Evolutionary conservation across 2,888 invertebrate genomes (phyloP).

Genomic region (Nomada lathburiana): DNA sequence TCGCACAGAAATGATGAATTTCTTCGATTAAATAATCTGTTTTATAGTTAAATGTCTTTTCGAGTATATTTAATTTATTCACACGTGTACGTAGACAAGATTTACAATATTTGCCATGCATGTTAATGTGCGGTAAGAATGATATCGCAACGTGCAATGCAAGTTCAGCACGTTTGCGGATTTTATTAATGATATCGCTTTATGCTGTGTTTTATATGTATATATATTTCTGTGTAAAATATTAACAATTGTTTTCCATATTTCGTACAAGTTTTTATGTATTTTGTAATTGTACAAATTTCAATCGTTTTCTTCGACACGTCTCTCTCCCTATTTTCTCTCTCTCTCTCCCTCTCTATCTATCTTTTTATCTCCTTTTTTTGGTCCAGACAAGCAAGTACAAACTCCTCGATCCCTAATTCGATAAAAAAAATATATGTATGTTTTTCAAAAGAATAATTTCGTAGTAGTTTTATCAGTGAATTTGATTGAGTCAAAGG

Average conservation of each 20-base stretch:
- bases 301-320: neutral
- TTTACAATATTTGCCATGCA: conserved; percentile 1
- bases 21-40: neutral
- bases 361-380: neutral
- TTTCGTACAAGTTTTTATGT: neutral
- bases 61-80: neutral
- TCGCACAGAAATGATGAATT: neutral
- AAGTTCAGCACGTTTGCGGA: conserved; percentile 19
- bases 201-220: neutral
- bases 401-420: neutral
- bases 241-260: neutral
- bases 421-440: neutral
- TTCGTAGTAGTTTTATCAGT: neutral
- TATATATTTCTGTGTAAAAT: neutral
- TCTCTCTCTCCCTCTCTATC: neutral
- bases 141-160: conserved; percentile 38
- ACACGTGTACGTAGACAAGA: conserved; percentile 2
- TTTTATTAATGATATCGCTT: neutral
- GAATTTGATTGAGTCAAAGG: neutral
- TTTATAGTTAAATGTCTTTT: neutral
- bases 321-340: neutral
- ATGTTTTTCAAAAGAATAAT: neutral
- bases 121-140: neutral
- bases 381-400: neutral
- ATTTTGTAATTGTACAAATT: neutral